Conservation (phyloP, 2,113 vertebrate genomes). For the Semnornis frantzii region DNA sequence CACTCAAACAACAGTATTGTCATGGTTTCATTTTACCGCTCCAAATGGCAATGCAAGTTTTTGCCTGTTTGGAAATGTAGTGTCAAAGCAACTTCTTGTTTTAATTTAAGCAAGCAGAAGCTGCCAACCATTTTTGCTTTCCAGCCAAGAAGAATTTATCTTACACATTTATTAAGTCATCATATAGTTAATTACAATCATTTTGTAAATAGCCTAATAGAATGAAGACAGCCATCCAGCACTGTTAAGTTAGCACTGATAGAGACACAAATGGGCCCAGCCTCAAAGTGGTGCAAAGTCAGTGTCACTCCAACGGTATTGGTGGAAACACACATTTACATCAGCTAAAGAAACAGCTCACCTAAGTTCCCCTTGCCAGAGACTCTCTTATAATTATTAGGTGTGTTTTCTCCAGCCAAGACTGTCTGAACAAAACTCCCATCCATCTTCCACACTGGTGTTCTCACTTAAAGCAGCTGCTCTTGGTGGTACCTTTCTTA, state of each 20-base stretch:
- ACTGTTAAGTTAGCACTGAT: background rate
- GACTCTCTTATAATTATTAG: background rate
- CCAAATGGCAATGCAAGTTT: constrained; percentile 31
- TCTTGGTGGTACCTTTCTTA: background rate
- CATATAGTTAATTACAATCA: constrained; percentile 28
- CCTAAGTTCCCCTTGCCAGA: background rate
- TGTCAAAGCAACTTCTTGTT: constrained; percentile 65
- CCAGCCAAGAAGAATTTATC: constrained; percentile 60
- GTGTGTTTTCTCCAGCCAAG: background rate
- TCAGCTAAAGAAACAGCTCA: background rate
- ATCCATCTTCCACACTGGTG: background rate
- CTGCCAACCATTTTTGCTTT: constrained; percentile 52
- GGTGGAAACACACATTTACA: background rate
- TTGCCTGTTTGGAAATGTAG: constrained; percentile 61
- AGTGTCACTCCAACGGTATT: background rate
- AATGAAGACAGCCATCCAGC: background rate
- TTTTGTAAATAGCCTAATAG: background rate
- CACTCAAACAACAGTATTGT: constrained; percentile 18
- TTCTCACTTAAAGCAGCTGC: background rate
- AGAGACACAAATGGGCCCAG: background rate
- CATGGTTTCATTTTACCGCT: constrained; percentile 34
- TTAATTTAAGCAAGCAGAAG: constrained; percentile 56
- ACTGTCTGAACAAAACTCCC: background rate
- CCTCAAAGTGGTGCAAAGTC: background rate
- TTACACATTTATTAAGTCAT: constrained; percentile 56